These are phyloP conservation scores for Liparis tanakae DNA, from an alignment of 2,797 vertebrate genomes.

Conservation along the genomic window DNA sequence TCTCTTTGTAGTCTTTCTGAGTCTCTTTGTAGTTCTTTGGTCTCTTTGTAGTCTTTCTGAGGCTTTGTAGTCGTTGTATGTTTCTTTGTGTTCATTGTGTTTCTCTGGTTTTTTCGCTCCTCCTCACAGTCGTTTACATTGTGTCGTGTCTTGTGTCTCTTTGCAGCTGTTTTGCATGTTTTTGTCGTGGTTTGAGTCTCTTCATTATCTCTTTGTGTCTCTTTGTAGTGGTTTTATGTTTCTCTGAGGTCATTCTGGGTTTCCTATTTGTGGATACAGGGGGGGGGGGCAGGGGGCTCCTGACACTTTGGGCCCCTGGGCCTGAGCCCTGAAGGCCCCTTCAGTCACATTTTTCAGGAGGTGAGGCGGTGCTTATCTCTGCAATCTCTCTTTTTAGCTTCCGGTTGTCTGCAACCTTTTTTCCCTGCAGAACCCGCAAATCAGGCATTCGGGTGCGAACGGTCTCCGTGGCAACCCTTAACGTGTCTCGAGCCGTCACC, in stretches of 20 bases:
- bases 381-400: not conserved
- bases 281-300: too few relatives aligned
- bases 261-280: not conserved
- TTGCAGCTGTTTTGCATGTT: not conserved
- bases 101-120: not conserved
- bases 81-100: not conserved
- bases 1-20: too few relatives aligned
- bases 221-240: too few relatives aligned
- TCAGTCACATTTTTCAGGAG: not conserved
- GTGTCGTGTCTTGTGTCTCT: not conserved
- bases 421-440: not conserved
- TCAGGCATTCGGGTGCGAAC: constrained; percentile 16
- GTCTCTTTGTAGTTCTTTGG: too few relatives aligned
- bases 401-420: not conserved
- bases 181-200: not conserved
- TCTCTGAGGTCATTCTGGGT: too few relatives aligned
- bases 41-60: not conserved
- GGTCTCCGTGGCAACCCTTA: constrained; percentile 32
- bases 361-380: too few relatives aligned
- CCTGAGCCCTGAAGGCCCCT: not conserved
- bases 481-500: constrained; percentile 20
- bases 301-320: too few relatives aligned
- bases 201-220: not conserved
- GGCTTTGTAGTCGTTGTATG: not conserved
- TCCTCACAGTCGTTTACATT: not conserved